phyloP scores from a whole-genome alignment of 2,888 invertebrate species.

The Nephrotoma flavescens region DNA sequence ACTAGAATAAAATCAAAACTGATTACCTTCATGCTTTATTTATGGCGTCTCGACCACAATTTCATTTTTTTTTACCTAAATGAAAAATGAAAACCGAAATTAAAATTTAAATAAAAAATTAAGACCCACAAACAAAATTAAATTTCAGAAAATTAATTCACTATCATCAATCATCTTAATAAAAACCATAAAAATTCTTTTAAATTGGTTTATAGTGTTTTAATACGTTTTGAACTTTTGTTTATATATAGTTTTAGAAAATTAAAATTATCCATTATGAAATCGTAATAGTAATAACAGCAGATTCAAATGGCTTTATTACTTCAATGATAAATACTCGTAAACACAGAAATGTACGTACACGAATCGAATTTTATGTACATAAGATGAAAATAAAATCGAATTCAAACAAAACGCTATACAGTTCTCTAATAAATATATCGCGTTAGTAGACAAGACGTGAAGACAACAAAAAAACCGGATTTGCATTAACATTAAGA shows the following conservation, averaged over 20 bases:
- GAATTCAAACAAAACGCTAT: background rate
- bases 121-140: background rate
- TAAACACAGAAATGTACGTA: background rate
- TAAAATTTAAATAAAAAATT: background rate
- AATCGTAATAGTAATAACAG: background rate
- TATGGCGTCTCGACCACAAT: background rate
- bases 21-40: background rate
- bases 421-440: background rate
- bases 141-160: background rate
- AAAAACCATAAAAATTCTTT: background rate
- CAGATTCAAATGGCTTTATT: background rate
- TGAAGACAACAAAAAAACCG: background rate
- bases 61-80: background rate
- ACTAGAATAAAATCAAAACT: background rate
- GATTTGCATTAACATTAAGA: background rate
- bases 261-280: background rate
- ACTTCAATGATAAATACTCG: background rate
- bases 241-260: background rate
- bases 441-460: background rate
- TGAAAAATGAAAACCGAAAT: background rate
- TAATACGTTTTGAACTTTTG: background rate
- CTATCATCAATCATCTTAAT: background rate
- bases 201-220: background rate
- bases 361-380: background rate
- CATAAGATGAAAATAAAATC: background rate